These are phyloP conservation scores for Sceloporus undulatus DNA, from an alignment of 2,113 vertebrate species.

Conservation along the genomic window DNA sequence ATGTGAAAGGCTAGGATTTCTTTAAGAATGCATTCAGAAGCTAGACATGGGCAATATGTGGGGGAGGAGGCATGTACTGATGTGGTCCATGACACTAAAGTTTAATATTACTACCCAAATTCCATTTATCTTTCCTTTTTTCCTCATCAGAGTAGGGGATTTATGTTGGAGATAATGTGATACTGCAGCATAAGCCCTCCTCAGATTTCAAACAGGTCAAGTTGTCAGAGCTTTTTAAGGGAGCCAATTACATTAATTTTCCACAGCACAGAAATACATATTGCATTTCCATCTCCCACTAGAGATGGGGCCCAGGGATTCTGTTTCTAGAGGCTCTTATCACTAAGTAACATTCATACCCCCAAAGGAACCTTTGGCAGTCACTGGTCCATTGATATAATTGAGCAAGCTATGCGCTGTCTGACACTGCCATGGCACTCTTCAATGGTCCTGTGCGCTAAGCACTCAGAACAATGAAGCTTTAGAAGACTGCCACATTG, in stretches of 20 bases:
- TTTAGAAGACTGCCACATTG: slow-evolving; percentile 85
- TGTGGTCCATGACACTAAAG: slow-evolving; percentile 63
- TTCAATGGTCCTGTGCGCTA: slow-evolving; percentile 83
- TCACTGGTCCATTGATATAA: slow-evolving; percentile 95
- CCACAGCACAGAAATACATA: slow-evolving; percentile 90
- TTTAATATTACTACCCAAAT: slow-evolving; percentile 77
- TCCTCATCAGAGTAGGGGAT: slow-evolving; percentile 57
- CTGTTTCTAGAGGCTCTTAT: slow-evolving; percentile 92
- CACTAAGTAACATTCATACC: slow-evolving; percentile 95
- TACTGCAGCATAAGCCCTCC: slow-evolving; percentile 77
- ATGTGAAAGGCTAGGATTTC: slow-evolving; percentile 58
- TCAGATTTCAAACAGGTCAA: slow-evolving; percentile 87
- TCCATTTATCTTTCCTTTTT: slow-evolving; percentile 77
- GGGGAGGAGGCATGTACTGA: slow-evolving; percentile 59
- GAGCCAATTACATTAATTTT: slow-evolving; percentile 92
- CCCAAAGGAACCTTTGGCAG: slow-evolving; percentile 92
- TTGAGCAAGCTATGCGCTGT: slow-evolving; percentile 89
- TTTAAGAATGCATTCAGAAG: slow-evolving; percentile 56
- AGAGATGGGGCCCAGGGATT: slow-evolving; percentile 90
- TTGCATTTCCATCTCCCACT: slow-evolving; percentile 93
- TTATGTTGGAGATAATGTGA: slow-evolving; percentile 78
- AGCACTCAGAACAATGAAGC: slow-evolving; percentile 91
- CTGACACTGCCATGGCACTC: slow-evolving; percentile 79
- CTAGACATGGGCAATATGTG: slow-evolving; percentile 40
- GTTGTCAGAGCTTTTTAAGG: slow-evolving; percentile 88